Percentiles rank a stretch among this genome's conserved stretches.
These are phyloP conservation scores for Drosophila tripunctata DNA, from an alignment of 2,888 invertebrate genomes.

Conservation along the genomic window DNA sequence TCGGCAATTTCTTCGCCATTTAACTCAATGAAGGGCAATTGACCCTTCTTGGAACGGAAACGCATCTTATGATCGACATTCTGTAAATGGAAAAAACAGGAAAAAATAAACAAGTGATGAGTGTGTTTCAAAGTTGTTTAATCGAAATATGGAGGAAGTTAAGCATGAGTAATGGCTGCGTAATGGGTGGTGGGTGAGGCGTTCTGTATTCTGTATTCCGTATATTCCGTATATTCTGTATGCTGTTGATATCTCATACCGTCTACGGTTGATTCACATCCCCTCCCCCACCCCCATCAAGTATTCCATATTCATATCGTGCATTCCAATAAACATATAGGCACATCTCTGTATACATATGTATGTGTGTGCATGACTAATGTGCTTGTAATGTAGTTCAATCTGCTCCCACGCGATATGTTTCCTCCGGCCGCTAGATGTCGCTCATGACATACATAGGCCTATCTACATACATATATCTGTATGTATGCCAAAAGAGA, in stretches of 20 bases:
- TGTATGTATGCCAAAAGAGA: slow-evolving; percentile 62
- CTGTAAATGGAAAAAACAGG: slow-evolving; percentile 85
- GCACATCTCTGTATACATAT: background rate
- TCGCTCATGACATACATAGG: slow-evolving; percentile 77
- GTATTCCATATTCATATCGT: slow-evolving; percentile 39
- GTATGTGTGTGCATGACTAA: slow-evolving; percentile 54
- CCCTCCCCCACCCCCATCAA: slow-evolving; percentile 10
- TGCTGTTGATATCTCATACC: slow-evolving; percentile 25
- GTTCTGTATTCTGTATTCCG: no score
- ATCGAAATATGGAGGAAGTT: no score
- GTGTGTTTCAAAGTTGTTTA: slow-evolving; percentile 30
- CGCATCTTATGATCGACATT: slow-evolving; percentile 97
- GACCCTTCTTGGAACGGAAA: slow-evolving; percentile 96
- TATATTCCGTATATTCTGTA: no score
- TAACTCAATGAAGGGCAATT: slow-evolving; percentile 96
- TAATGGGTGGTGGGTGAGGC: slow-evolving; percentile 39
- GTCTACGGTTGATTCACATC: no score
- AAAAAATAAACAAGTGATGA: slow-evolving; percentile 21
- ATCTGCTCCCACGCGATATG: slow-evolving; percentile 55
- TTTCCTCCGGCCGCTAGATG: slow-evolving; percentile 57
- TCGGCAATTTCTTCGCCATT: slow-evolving; percentile 98
- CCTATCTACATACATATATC: slow-evolving; percentile 32
- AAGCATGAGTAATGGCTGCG: no score
- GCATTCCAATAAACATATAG: slow-evolving; percentile 36
- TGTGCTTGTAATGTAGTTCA: slow-evolving; percentile 69